Conservation (phyloP, 1,140 invertebrate species). For the Zaprionus africanus region DNA sequence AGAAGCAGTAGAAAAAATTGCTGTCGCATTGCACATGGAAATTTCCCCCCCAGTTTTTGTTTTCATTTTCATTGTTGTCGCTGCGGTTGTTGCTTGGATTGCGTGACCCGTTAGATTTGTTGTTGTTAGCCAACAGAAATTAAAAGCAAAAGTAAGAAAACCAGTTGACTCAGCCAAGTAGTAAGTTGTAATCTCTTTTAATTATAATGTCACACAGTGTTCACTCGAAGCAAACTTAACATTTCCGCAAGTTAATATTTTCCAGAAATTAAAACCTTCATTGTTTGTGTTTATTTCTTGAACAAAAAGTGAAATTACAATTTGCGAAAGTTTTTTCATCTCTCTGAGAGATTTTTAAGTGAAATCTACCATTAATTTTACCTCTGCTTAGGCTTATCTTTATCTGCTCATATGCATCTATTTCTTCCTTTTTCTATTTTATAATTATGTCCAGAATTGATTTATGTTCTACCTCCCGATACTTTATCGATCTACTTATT, state of each 20-base stretch:
- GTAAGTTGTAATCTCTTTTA: constrained; percentile 5
- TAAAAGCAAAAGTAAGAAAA: constrained; percentile 18
- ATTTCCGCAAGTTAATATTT: constrained; percentile 7
- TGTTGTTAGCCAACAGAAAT: constrained; percentile 1
- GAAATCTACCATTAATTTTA: neutral
- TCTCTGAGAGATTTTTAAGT: neutral
- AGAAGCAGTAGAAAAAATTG: constrained; percentile 9
- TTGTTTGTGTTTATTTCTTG: neutral
- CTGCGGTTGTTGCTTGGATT: neutral
- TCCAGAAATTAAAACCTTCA: neutral
- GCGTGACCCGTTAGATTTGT: constrained; percentile 42
- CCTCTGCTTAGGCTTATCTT: neutral
- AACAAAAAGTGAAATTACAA: neutral
- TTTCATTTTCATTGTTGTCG: constrained; percentile 24
- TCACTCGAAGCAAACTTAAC: neutral
- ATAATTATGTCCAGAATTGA: neutral
- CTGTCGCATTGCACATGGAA: constrained; percentile 39
- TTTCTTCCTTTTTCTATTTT: too few species aligned
- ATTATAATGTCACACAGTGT: constrained; percentile 13
- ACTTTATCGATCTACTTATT: neutral
- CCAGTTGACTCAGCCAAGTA: constrained; percentile 15
- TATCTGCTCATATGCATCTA: too few species aligned
- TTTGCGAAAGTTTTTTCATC: neutral
- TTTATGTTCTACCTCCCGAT: neutral
- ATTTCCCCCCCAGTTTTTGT: constrained; percentile 30